Evolutionary conservation across 2,113 vertebrate species (phyloP).

Genomic region (Zonotrichia leucophrys): DNA sequence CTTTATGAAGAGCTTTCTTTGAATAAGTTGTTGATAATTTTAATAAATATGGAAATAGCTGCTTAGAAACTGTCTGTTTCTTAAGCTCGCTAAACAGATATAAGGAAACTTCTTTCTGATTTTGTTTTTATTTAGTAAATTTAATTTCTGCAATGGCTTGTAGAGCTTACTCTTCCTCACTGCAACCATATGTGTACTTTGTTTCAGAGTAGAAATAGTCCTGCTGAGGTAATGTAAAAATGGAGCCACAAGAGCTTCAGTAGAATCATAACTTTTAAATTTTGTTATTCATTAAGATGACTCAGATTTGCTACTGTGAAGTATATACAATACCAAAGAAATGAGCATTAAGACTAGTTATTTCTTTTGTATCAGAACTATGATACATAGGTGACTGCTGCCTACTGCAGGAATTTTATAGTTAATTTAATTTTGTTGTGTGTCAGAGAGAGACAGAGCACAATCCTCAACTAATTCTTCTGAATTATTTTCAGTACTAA

Average conservation of each 20-base stretch:
- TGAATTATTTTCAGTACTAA: background rate
- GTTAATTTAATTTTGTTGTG: background rate
- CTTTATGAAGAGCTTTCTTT: background rate
- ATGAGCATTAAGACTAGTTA: background rate
- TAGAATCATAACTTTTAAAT: background rate
- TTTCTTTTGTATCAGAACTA: background rate
- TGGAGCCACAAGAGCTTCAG: background rate
- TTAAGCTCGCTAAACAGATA: background rate
- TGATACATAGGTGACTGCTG: background rate
- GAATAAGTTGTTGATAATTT: background rate
- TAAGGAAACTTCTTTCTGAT: background rate
- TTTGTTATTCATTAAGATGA: background rate
- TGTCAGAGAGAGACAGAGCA: background rate
- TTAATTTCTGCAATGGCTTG: background rate
- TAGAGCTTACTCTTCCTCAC: background rate
- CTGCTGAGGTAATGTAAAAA: background rate
- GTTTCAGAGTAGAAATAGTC: background rate
- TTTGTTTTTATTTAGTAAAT: background rate
- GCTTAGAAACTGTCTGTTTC: background rate
- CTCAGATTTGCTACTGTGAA: background rate
- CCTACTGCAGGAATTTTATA: background rate
- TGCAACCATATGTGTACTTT: background rate
- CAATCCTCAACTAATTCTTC: background rate
- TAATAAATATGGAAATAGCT: background rate
- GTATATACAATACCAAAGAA: background rate